A percentile compares a stretch with the other conserved stretches of the same genome.
These are phyloP conservation scores for Caenorhabditis drosophilae DNA, from an alignment of 2,888 invertebrate species.

Conservation along the genomic window DNA sequence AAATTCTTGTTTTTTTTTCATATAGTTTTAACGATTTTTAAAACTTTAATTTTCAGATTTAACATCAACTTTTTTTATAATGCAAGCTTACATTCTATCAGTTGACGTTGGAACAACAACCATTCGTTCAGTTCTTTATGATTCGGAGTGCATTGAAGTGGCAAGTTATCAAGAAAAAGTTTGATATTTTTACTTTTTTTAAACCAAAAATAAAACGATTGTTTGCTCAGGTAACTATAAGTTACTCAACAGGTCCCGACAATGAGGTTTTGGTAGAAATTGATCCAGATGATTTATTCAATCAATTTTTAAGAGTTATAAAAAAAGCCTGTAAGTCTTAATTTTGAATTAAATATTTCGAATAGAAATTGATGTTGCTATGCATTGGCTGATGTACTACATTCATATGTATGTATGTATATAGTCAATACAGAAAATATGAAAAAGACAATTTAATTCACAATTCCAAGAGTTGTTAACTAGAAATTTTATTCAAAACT, in stretches of 20 bases:
- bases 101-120: slow-evolving; percentile 65
- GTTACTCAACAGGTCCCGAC: slow-evolving; percentile 29
- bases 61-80: not conserved
- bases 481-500: no score
- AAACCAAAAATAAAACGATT: no score
- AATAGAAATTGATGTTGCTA: no score
- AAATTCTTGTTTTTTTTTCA: not conserved
- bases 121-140: slow-evolving; percentile 60
- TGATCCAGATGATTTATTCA: slow-evolving; percentile 57
- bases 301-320: slow-evolving; percentile 52
- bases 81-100: slow-evolving; percentile 23
- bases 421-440: no score
- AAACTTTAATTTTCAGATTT: no score
- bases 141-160: slow-evolving; percentile 42
- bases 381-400: no score
- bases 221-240: slow-evolving; percentile 35
- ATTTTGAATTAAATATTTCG: not conserved
- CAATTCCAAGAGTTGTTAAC: no score
- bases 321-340: slow-evolving; percentile 46
- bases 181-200: slow-evolving; percentile 6
- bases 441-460: no score
- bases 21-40: no score
- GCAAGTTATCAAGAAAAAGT: slow-evolving; percentile 42
- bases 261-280: slow-evolving; percentile 55
- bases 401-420: no score